Percentiles rank a stretch among this genome's conserved stretches.
phyloP scores from a whole-genome alignment of 1,140 invertebrate genomes.

The Pseudomyrmex concolor region DNA sequence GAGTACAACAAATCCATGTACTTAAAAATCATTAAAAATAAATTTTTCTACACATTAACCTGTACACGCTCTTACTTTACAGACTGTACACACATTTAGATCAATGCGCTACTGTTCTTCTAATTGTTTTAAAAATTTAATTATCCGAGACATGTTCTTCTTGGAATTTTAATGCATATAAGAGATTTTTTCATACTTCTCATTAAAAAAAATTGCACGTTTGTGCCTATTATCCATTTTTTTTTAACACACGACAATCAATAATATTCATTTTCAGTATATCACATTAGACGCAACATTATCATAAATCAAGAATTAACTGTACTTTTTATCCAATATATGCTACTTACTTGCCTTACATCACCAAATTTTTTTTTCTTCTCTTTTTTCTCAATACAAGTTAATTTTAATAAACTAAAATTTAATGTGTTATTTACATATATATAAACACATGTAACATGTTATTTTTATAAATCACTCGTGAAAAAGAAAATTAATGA shows the following conservation, averaged over 20 bases:
- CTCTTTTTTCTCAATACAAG: too few species aligned
- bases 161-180: not conserved
- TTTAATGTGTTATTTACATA: constrained; percentile 24
- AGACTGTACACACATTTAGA: not conserved
- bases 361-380: not conserved
- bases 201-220: not conserved
- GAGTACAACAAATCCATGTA: too few species aligned
- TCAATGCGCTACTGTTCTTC: not conserved
- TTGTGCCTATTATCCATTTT: constrained; percentile 34
- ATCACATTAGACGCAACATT: constrained; percentile 10
- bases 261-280: constrained; percentile 46
- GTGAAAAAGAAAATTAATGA: not conserved
- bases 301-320: not conserved
- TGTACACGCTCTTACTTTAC: too few species aligned
- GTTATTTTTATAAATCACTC: constrained; percentile 26
- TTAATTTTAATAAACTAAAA: constrained; percentile 13
- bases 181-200: not conserved
- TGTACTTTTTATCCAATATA: constrained; percentile 20
- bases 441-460: not conserved
- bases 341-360: constrained; percentile 19
- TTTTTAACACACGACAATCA: constrained; percentile 28
- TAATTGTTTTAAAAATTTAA: not conserved
- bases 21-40: too few species aligned
- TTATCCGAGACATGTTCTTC: not conserved
- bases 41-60: too few species aligned